Base-by-base conservation (phyloP, 2,888 invertebrate species). In the Mellilla xanthometata region DNA sequence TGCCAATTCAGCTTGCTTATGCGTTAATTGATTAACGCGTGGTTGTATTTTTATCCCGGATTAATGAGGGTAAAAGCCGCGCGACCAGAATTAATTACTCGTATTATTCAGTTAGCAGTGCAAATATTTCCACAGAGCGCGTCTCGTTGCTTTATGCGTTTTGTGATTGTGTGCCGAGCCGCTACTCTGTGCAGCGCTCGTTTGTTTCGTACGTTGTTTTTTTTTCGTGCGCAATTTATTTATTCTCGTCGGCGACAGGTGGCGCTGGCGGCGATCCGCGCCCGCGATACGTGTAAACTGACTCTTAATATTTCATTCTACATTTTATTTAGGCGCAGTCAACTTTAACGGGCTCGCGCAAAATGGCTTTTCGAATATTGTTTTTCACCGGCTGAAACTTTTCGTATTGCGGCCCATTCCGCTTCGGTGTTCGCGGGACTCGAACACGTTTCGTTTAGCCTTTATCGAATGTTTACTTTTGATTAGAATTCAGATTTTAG, bases 231-330 rank as follows among this genome's bases (percentile, higher is more conserved):
- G 58, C 72, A 65, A 74, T 77, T 81, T 79, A 81, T 83, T 76
- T 71, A 66, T 70, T 58, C 74, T 56, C 66, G 68, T 72, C 75
- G 75, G 43, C 78, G 81, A 77, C 83, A 87, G 84, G 82, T 87
- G 86, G 81, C 80, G 75, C 68, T 65, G 68, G 54, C 65, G 58
- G 52, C 74, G 75, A 76, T 75, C 67, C 57, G 70, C 52, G 72
- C 68, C 52, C 64, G 70, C 71, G 78, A 76, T 82, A 76, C 70
- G 75, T 76, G 75, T 78, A 72, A 77, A 78, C 76, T 72, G 73
- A 66, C 81, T 71, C 65, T 76, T 75, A 70, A 80, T 77, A 81
- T 74, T 78, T 80, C 75, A 80, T 72, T 72, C 65, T 65, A 70
- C 68, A 68, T 73, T 79, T 80, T 77, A 77, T 79, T 78, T 68